Evolutionary conservation across 1,140 invertebrate species (phyloP), one percentile per base, ranked within the genome.

Genomic region (Atta cephalotes): DNA sequence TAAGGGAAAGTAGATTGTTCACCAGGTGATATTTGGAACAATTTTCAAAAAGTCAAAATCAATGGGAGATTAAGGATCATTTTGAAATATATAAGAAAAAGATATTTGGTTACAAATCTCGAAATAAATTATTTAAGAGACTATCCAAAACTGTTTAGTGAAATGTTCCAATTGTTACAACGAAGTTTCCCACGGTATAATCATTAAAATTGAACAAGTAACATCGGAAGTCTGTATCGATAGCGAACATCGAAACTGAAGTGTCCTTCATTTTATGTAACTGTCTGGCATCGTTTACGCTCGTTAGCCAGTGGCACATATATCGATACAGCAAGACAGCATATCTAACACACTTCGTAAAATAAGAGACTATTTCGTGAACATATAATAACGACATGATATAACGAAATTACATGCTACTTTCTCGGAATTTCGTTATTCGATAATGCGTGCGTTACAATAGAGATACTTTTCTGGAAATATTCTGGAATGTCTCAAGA

Each of bases 241-340:
- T 84, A 49, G 80, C 7, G 56, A 74, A 76, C 80, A 76, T 84
- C 53, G 39, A 84, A 84, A 51, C 56, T 25, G 25, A 25, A 9
- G 56, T 76, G 80, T 84, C 80, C 80, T 84, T 84, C 80, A 14
- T 51, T 84, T 84, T 84, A 84, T 56, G 80, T 84, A 84, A 84
- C 80, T 62, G 28, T 21, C 70, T 84, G 39, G 80, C 80, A 84
- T 84, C 70, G 80, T 84, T 84, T 76, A 84, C 56, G 80, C 80
- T 84, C 28, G 25, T 84, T 84, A 74, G 39, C 45, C 80, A 76
- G 58, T 58, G 28, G 28, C 39, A 71, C 4, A 49, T 31, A 68
- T 49, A 74, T 74, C 56, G 80, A 84, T 60, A 74, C 56, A 35
- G 28, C 28, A 65, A 72, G 66, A 82, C 39, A 7, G 21, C 45